A percentile compares a stretch with the other conserved stretches of the same genome.
phyloP scores from a whole-genome alignment of 2,888 invertebrate species.

The Drosophila tripunctata region DNA sequence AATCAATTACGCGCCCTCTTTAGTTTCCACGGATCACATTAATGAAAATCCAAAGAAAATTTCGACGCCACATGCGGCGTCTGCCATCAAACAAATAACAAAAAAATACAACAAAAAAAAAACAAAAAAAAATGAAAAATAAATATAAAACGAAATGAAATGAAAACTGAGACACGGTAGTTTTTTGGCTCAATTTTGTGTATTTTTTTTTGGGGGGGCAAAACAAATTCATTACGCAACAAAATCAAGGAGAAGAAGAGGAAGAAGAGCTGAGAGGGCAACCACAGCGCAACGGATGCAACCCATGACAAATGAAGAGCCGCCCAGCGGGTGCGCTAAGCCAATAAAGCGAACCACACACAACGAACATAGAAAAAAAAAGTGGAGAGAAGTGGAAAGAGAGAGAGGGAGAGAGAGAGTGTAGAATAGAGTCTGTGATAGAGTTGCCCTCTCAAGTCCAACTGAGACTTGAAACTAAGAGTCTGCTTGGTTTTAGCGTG shows the following conservation, averaged over 20 bases:
- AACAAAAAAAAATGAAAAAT: slow-evolving; percentile 8
- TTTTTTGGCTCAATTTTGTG: slow-evolving; percentile 45
- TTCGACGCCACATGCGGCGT: slow-evolving; percentile 60
- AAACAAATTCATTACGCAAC: slow-evolving; percentile 72
- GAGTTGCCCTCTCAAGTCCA: slow-evolving; percentile 14
- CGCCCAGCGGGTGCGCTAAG: slow-evolving; percentile 54
- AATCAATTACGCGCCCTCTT: slow-evolving; percentile 70
- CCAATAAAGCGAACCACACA: slow-evolving; percentile 56
- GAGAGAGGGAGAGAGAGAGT: neutral
- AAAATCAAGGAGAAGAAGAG: slow-evolving; percentile 11
- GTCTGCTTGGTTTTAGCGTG: slow-evolving; percentile 56
- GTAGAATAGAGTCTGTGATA: slow-evolving; percentile 5
- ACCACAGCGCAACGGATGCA: slow-evolving; percentile 43
- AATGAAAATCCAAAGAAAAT: slow-evolving; percentile 67
- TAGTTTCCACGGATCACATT: slow-evolving; percentile 55
- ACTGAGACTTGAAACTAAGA: slow-evolving; percentile 13
- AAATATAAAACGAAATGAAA: slow-evolving; percentile 33
- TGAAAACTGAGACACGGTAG: slow-evolving; percentile 55
- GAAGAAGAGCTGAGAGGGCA: slow-evolving; percentile 2
- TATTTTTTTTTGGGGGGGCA: slow-evolving; percentile 22
- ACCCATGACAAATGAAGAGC: slow-evolving; percentile 70
- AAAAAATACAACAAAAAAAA: slow-evolving; percentile 7
- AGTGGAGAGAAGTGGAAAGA: neutral
- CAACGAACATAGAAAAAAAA: slow-evolving; percentile 28
- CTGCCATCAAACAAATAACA: slow-evolving; percentile 12